Evolutionary conservation across 2,797 vertebrate genomes (phyloP).

Genomic region (Dipus sagitta): DNA sequence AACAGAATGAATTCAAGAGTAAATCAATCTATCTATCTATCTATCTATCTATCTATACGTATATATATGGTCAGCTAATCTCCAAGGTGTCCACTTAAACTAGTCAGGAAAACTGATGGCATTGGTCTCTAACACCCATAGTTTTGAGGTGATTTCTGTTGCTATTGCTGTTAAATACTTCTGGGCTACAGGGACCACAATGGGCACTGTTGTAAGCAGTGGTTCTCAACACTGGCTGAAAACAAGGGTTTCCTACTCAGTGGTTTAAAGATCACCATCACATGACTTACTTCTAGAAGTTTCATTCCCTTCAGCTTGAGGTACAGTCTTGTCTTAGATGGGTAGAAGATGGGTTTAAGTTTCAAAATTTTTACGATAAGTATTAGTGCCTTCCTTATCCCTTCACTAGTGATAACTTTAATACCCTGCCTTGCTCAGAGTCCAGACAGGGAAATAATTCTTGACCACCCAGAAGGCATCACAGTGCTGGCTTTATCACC

Average conservation of each 20-base stretch:
- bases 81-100: background rate
- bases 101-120: background rate
- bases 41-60: background rate
- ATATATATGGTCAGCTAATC: background rate
- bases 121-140: background rate
- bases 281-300: background rate
- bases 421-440: background rate
- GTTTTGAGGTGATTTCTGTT: background rate
- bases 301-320: background rate
- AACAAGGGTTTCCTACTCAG: background rate
- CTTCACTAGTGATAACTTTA: background rate
- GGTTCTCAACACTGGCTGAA: background rate
- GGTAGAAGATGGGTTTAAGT: background rate
- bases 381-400: background rate
- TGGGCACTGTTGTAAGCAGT: background rate
- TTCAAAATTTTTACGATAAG: constrained; percentile 14
- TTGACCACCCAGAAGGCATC: background rate
- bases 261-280: background rate
- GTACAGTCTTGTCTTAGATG: background rate
- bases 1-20: background rate
- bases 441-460: background rate
- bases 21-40: background rate
- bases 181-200: background rate
- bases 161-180: background rate
- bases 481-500: background rate